Base-by-base conservation (phyloP, 2,797 vertebrate species). In the Bryconaethiops microstoma region DNA sequence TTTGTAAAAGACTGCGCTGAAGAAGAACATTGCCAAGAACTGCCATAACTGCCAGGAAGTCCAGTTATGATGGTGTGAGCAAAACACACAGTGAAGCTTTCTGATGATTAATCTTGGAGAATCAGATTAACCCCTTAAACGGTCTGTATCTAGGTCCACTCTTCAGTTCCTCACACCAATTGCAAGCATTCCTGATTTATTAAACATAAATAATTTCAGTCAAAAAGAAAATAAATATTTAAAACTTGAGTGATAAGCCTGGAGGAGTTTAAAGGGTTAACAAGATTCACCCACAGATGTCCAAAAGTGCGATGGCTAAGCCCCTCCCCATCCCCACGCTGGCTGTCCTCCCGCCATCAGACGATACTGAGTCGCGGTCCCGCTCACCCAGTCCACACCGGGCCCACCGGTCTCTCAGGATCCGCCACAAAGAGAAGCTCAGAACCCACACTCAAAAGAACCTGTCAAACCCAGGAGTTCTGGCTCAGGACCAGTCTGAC, bases 331-430 rank as follows among this genome's bases (percentile, higher is more conserved):
- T 95, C 71, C 94, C 94, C 4, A 91, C 84, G 2, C 87, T 94
- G 75, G 92, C 85, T 16, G 64, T 95, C 84, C 89, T 94, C 74
- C 93, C 93, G 0, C 93, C 94, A 0, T 94, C 93, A 3, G 94
- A 93, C 0, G 93, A 95, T 55, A 93, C 92, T 0, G 94, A 95
- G 85, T 92, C 93, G 52, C 93, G 93, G 93, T 95, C 94, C 23
- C 88, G 89, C 64, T 94, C 94, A 0, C 90, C 94, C 0, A 95
- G 94, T 78, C 94, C 94, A 7, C 84, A 89, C 0, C 87, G 88
- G 25, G 0, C 23, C 6, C 82, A 74, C 7, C 86, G 86, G 13
- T 81, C 83, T n/a, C 83, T 87, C 82, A 74, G 88, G 78, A 87
- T 71, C 23, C 79, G 86, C 17, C 86, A 82, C 7, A 40, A 40